Conservation (phyloP, 1,140 invertebrate species). For the Drosophila arizonae region DNA sequence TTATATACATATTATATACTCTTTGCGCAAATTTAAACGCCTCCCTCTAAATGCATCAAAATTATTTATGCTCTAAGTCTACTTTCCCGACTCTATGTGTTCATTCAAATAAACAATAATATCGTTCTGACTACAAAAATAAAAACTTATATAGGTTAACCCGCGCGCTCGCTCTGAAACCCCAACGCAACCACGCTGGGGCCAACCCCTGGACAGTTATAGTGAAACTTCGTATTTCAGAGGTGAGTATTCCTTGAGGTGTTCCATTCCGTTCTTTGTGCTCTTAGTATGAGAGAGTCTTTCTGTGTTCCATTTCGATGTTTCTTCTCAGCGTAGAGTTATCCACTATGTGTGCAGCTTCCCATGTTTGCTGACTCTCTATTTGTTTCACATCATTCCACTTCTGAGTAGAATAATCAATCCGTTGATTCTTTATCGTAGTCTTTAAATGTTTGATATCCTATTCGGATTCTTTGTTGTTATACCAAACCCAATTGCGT, state of each 20-base stretch:
- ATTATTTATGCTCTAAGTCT: constrained; percentile 50
- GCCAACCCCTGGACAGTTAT: constrained; percentile 79
- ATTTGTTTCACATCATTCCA: not conserved
- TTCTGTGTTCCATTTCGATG: not conserved
- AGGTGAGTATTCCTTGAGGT: constrained; percentile 84
- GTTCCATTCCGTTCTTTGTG: not conserved
- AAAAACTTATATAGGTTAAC: constrained; percentile 84
- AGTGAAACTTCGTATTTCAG: constrained; percentile 84
- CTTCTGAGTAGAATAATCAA: not conserved
- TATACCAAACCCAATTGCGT: not conserved
- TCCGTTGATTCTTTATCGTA: not conserved
- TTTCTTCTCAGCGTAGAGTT: not conserved
- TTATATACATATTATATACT: constrained; percentile 19
- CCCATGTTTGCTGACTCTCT: too few species aligned
- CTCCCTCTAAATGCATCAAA: constrained; percentile 44
- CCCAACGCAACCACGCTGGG: constrained; percentile 85
- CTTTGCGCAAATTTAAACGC: constrained; percentile 68
- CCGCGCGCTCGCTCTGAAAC: constrained; percentile 87
- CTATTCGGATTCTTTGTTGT: constrained; percentile 30
- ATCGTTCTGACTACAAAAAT: constrained; percentile 71
- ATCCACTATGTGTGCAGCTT: too few species aligned
- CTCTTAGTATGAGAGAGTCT: not conserved
- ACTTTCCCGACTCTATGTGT: constrained; percentile 75
- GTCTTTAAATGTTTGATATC: not conserved
- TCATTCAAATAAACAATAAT: constrained; percentile 68